These are phyloP conservation scores for Dendrocopos noguchii DNA, from an alignment of 2,113 vertebrate genomes.

Conservation along the genomic window DNA sequence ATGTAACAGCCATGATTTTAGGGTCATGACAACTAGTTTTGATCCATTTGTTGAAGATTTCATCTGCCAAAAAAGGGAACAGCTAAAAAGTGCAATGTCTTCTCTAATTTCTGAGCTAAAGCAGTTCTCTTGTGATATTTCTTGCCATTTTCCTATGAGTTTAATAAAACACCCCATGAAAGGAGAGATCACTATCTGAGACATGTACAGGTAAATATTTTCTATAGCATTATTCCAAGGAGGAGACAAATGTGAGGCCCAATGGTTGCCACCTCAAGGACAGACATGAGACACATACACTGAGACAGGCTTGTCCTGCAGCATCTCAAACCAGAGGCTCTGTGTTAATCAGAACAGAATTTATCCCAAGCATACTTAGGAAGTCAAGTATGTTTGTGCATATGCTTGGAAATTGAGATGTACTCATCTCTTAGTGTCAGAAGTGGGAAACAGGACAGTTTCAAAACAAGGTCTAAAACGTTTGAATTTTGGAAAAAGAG, in stretches of 20 bases:
- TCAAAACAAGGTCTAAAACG: neutral
- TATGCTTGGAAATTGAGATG: neutral
- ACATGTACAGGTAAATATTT: neutral
- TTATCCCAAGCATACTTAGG: neutral
- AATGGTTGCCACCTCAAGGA: neutral
- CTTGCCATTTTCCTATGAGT: neutral
- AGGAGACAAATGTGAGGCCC: neutral
- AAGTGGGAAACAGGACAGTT: neutral
- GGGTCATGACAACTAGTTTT: neutral
- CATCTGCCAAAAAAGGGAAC: neutral
- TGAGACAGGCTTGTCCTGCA: neutral
- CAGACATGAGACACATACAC: rapidly evolving
- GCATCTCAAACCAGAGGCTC: neutral
- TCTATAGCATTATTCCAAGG: neutral
- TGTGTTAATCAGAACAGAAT: neutral
- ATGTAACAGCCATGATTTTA: neutral
- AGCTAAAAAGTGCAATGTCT: neutral
- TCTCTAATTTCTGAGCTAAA: neutral
- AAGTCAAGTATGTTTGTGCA: neutral
- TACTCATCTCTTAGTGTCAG: neutral
- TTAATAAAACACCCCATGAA: neutral
- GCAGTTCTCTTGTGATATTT: neutral
- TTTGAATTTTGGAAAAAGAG: neutral
- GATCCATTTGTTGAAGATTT: neutral
- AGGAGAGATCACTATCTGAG: neutral